Evolutionary conservation across 2,113 vertebrate genomes (phyloP), one percentile per base, ranked within the genome.

Genomic region (Pluvianellus socialis): DNA sequence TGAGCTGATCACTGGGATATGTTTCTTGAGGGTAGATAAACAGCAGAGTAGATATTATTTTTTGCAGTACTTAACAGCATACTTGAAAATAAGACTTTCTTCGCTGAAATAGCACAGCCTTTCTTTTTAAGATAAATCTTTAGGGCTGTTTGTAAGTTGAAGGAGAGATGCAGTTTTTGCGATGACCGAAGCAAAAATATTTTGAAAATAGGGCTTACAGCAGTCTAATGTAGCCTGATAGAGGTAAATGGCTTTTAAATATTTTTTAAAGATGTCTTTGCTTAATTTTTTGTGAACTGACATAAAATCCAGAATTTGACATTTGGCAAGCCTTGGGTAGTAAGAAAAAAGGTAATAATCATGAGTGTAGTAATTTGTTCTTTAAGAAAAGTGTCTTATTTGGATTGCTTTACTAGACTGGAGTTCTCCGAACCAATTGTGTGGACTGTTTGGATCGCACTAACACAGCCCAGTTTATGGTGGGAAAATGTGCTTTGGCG

Each of bases 391-490:
- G 23, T 81, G 16, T 88, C 63, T 50, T 50, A 7, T 72, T 42
- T 96, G 75, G 58, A 17, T 96, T 94, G 92, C 35, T 92, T 96
- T 92, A 70, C 63, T 92, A 99, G 99, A 99, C 99, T 23, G 99
- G 99, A 49, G 98, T 99, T 85, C 98, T 99, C 40, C 97, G 99
- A 97, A 99, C 99, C 70, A 99, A 99, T 97, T 99, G 99, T 77
- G 99, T 99, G 91, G 99, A 99, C 97, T 99, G 99, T 95, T 98
- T 99, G 76, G 99, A 99, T 95, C 99, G 99, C 30, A 99, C 99
- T 53, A 99, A 99, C 97, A 99, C 99, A 2, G 99, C 99, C 27
- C 99, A 99, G 47, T 99, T 99, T 89, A 99, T 99, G 99, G 99
- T 99, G 97, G 99, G 99, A 22, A 99, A 99, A 66, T 99, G 99